Conservation (phyloP, 2,113 vertebrate genomes). For the Brienomyrus brachyistius region DNA sequence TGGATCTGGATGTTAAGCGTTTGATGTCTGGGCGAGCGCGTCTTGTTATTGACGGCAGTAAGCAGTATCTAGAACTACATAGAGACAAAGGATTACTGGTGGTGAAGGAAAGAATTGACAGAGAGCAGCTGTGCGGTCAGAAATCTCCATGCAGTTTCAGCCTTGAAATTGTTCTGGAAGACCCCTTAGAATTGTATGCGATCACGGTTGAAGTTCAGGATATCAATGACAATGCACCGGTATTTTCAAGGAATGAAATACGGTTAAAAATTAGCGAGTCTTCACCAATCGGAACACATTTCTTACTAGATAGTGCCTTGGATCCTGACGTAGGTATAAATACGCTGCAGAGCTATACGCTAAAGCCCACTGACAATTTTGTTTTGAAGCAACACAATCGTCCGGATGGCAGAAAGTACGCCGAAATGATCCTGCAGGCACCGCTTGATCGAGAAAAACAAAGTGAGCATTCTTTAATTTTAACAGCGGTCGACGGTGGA, state of each 20-base stretch:
- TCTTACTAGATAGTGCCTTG: slow-evolving; percentile 39
- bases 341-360: slow-evolving; percentile 46
- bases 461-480: slow-evolving; percentile 38
- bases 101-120: slow-evolving; percentile 65
- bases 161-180: slow-evolving; percentile 65
- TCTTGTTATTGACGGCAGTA: slow-evolving; percentile 54
- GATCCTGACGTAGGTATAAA: slow-evolving; percentile 55
- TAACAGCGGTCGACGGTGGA: slow-evolving; percentile 56
- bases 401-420: slow-evolving; percentile 27
- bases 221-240: slow-evolving; percentile 56
- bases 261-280: slow-evolving; percentile 44
- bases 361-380: slow-evolving; percentile 45
- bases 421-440: slow-evolving; percentile 53
- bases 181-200: slow-evolving; percentile 54
- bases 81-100: slow-evolving; percentile 52
- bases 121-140: slow-evolving; percentile 66
- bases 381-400: slow-evolving; percentile 45
- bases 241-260: slow-evolving; percentile 43
- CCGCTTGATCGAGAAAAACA: slow-evolving; percentile 52
- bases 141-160: slow-evolving; percentile 61
- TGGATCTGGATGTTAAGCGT: slow-evolving; percentile 57
- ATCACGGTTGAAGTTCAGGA: slow-evolving; percentile 55
- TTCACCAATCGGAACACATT: slow-evolving; percentile 30
- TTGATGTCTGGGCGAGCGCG: slow-evolving; percentile 58
- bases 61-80: slow-evolving; percentile 59